Evolutionary conservation across 1,140 invertebrate genomes (phyloP).

Genomic region (Lutraria rhynchaena): DNA sequence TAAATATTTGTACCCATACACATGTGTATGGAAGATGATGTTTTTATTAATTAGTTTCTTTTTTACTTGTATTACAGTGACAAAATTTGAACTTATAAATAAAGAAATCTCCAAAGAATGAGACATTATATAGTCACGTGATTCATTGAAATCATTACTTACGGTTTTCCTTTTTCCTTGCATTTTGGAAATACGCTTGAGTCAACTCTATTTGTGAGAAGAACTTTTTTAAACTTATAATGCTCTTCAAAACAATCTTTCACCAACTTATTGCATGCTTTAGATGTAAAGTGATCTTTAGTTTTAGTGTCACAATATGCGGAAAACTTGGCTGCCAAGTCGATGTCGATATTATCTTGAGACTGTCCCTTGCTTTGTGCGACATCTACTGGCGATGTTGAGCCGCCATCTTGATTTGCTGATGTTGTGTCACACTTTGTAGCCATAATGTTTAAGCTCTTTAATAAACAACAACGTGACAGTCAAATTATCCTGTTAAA

Average conservation of each 20-base stretch:
- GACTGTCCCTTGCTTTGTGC: neutral
- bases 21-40: too few relatives aligned
- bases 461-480: too few relatives aligned
- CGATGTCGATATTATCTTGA: slow-evolving; percentile 38
- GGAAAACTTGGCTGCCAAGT: slow-evolving; percentile 41
- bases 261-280: slow-evolving; percentile 46
- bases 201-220: slow-evolving; percentile 42
- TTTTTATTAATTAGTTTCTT: too few relatives aligned
- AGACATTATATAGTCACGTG: too few relatives aligned
- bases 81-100: too few relatives aligned
- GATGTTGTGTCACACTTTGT: slow-evolving; percentile 3
- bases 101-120: too few relatives aligned
- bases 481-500: too few relatives aligned
- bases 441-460: too few relatives aligned
- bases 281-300: slow-evolving; percentile 52
- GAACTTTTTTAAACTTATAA: slow-evolving; percentile 46
- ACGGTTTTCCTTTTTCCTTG: slow-evolving; percentile 57
- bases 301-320: slow-evolving; percentile 36
- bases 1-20: too few relatives aligned
- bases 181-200: slow-evolving; percentile 54
- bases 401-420: slow-evolving; percentile 26
- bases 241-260: slow-evolving; percentile 52
- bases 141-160: too few relatives aligned
- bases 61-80: too few relatives aligned
- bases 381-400: neutral